Evolutionary conservation across 2,113 vertebrate genomes (phyloP).

Genomic region (Equus quagga): DNA sequence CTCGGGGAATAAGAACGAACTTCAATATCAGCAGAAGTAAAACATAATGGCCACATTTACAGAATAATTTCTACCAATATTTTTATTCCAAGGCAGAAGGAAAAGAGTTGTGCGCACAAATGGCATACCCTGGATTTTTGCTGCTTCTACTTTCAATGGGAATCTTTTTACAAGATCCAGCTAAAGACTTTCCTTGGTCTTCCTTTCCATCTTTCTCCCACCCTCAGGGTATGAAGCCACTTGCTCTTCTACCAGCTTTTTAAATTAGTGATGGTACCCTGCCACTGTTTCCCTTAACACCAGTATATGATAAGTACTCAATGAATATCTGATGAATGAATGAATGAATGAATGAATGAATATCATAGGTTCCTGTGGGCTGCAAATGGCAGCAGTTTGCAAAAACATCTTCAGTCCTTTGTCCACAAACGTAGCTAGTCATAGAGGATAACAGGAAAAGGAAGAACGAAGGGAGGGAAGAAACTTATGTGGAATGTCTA

Average conservation of each 20-base stretch:
- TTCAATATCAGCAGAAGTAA: constrained; percentile 77
- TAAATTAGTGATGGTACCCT: background rate
- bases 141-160: background rate
- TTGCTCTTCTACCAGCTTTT: background rate
- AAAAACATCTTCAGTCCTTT: background rate
- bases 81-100: constrained; percentile 71
- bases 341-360: background rate
- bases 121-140: background rate
- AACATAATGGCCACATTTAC: constrained; percentile 74
- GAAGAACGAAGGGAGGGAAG: background rate
- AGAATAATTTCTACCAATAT: constrained; percentile 73
- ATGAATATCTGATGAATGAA: background rate
- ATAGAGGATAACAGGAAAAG: background rate
- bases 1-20: constrained; percentile 10
- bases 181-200: background rate
- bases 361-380: background rate
- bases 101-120: background rate
- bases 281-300: background rate
- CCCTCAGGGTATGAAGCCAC: background rate
- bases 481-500: background rate
- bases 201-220: background rate
- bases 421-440: background rate
- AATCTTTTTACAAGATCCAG: background rate
- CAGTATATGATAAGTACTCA: background rate
- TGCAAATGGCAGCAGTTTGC: background rate